These are phyloP conservation scores for Miniopterus natalensis DNA, from an alignment of 2,113 vertebrate species.

Conservation along the genomic window DNA sequence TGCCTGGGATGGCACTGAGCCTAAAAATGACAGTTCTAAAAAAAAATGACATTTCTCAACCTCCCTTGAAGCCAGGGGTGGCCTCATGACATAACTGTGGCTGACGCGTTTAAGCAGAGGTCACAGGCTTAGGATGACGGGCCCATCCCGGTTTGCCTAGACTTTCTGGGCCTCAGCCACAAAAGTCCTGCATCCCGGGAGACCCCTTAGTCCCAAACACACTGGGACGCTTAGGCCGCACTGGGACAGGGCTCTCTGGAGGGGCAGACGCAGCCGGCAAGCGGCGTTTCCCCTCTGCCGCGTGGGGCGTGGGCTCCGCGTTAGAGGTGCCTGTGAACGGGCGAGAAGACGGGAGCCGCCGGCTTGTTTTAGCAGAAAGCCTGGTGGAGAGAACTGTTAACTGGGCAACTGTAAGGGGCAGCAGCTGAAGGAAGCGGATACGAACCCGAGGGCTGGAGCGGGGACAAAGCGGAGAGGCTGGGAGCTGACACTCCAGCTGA, in stretches of 20 bases:
- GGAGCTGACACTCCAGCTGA: not conserved
- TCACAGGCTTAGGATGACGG: not conserved
- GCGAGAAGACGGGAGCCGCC: accelerated
- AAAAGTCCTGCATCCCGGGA: not conserved
- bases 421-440: not conserved
- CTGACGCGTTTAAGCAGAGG: not conserved
- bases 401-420: not conserved
- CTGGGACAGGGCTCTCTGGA: not conserved
- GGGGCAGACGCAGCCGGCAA: not conserved
- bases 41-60: not conserved
- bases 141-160: not conserved
- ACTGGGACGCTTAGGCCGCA: not conserved
- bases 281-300: not conserved
- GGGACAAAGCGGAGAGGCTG: not conserved
- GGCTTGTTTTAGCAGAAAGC: not conserved
- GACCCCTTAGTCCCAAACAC: too few species aligned
- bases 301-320: not conserved
- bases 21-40: not conserved
- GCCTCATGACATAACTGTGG: accelerated
- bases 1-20: not conserved
- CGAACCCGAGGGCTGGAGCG: too few species aligned
- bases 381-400: not conserved
- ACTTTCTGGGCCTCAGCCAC: not conserved
- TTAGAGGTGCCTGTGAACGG: not conserved
- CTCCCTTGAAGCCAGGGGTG: not conserved